These are phyloP conservation scores for Mylabris sibirica DNA, from an alignment of 2,888 invertebrate genomes.

Conservation along the genomic window DNA sequence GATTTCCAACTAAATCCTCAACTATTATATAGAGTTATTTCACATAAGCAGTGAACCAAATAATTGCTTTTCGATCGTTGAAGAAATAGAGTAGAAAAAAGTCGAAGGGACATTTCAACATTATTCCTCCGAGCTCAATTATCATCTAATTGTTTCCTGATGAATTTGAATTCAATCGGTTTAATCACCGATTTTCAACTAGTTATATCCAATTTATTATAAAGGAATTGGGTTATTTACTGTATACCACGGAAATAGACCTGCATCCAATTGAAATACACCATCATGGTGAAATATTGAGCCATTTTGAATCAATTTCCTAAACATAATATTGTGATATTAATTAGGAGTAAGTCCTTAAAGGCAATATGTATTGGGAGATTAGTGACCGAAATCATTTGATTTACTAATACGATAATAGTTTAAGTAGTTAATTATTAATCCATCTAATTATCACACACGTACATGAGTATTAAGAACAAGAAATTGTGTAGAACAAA, in stretches of 20 bases:
- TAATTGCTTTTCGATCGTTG: neutral
- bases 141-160: neutral
- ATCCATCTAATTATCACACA: too few species aligned
- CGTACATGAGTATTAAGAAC: neutral
- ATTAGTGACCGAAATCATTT: neutral
- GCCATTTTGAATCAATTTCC: neutral
- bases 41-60: neutral
- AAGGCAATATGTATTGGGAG: neutral
- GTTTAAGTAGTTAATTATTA: neutral
- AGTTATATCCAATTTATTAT: too few species aligned
- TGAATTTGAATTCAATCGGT: conserved; percentile 10
- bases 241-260: neutral
- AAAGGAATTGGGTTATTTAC: neutral
- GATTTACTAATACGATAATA: neutral
- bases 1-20: neutral
- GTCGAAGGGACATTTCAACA: neutral
- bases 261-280: neutral
- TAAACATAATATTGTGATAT: neutral
- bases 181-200: neutral
- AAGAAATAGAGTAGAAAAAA: neutral
- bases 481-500: neutral
- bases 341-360: neutral
- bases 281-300: neutral
- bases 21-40: conserved; percentile 1
- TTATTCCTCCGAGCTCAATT: neutral